Evolutionary conservation across 2,888 invertebrate genomes (phyloP).

Genomic region (Oxytorus armatus): DNA sequence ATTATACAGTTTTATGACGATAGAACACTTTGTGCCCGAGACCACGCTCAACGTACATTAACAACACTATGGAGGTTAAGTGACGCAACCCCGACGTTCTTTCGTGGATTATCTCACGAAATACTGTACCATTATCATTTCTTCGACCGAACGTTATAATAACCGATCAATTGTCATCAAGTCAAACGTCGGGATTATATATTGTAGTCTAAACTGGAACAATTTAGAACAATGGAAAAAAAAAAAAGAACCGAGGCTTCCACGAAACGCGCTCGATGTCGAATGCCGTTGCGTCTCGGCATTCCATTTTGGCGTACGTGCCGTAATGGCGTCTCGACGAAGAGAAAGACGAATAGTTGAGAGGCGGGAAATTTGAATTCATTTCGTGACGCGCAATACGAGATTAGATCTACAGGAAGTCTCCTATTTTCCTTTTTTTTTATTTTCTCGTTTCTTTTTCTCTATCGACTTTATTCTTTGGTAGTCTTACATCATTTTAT

Average conservation of each 20-base stretch:
- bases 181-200: conserved; percentile 1
- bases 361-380: conserved; percentile 55
- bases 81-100: conserved; percentile 37
- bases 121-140: conserved; percentile 58
- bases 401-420: too few species aligned
- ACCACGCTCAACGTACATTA: conserved; percentile 22
- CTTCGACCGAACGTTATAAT: conserved; percentile 13
- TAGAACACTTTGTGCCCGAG: conserved; percentile 3
- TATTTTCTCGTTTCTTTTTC: too few species aligned
- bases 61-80: conserved; percentile 52
- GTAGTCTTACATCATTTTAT: too few species aligned
- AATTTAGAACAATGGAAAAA: conserved; percentile 21
- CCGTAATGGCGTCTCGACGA: conserved; percentile 59
- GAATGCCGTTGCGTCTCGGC: conserved; percentile 29
- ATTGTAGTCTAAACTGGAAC: conserved; percentile 6
- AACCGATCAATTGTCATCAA: conserved; percentile 30
- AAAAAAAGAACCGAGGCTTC: conserved; percentile 31
- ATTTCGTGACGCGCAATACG: background rate
- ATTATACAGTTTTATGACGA: background rate
- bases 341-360: conserved; percentile 1
- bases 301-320: conserved; percentile 49
- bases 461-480: too few species aligned
- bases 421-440: too few species aligned
- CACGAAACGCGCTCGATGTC: conserved; percentile 47
- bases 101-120: conserved; percentile 10